Evolutionary conservation across 2,888 invertebrate genomes (phyloP).

Genomic region (Oxycera nigricornis): DNA sequence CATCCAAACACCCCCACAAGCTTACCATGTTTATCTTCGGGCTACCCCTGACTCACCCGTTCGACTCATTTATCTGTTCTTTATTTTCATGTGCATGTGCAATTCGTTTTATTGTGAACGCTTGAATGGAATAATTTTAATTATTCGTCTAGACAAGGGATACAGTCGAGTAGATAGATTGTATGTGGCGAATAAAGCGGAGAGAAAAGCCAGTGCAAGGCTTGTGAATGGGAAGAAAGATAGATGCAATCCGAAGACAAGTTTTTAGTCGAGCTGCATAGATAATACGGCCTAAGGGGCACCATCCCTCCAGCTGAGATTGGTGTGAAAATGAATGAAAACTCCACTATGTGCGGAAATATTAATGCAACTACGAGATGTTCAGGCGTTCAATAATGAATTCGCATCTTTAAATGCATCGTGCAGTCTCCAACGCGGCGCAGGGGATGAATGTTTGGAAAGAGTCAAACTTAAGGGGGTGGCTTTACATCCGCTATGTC

Average conservation of each 20-base stretch:
- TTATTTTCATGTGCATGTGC: conserved; percentile 24
- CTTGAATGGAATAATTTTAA: conserved; percentile 36
- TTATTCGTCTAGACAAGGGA: conserved; percentile 34
- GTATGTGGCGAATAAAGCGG: not conserved
- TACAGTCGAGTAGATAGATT: not conserved
- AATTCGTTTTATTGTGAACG: conserved; percentile 30
- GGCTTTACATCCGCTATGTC: no score
- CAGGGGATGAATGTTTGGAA: not conserved
- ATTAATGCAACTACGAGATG: conserved; percentile 20
- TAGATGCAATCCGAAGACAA: conserved; percentile 13
- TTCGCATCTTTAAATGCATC: conserved; percentile 15
- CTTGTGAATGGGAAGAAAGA: not conserved
- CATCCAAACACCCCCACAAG: not conserved
- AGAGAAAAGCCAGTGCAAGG: not conserved
- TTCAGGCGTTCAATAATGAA: conserved; percentile 25
- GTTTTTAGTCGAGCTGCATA: conserved; percentile 8
- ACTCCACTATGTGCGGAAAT: conserved; percentile 6
- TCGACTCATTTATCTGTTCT: not conserved
- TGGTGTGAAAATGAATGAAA: conserved; percentile 27
- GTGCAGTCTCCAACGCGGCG: not conserved
- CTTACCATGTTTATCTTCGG: not conserved
- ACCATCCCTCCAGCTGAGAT: not conserved
- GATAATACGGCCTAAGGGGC: not conserved
- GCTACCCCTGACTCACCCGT: not conserved
- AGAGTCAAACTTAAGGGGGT: not conserved